Conservation (phyloP, 2,113 vertebrate genomes). For the Bubalus kerabau region DNA sequence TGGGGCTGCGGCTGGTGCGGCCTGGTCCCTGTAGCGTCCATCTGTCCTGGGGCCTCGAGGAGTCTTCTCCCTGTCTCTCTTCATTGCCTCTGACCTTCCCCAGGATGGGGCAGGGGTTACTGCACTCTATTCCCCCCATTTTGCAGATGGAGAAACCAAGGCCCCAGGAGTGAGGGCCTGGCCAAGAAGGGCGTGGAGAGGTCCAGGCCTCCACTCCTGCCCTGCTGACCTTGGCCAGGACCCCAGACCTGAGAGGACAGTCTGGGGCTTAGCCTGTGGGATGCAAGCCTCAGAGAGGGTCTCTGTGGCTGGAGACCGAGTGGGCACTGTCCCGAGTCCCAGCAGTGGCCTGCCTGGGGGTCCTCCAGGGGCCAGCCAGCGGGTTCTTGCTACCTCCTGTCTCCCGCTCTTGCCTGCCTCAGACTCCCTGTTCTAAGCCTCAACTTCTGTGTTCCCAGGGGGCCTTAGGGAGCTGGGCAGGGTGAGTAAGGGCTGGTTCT, state of each 20-base stretch:
- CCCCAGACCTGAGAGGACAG: not conserved
- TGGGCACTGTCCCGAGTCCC: not conserved
- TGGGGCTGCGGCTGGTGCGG: not conserved
- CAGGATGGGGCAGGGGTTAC: not conserved
- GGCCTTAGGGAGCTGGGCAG: not conserved
- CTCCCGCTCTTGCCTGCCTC: not conserved
- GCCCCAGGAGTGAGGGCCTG: not conserved
- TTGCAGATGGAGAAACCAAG: not conserved
- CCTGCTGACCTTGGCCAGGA: not conserved
- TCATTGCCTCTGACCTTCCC: not conserved
- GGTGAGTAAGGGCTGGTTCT: not conserved
- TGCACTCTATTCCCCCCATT: not conserved
- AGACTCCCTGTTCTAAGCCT: not conserved
- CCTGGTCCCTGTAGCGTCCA: rapidly evolving
- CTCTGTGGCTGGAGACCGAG: not conserved
- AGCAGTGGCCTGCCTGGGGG: not conserved
- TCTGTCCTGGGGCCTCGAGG: not conserved
- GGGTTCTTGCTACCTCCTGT: not conserved
- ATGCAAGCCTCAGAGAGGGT: not conserved
- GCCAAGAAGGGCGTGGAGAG: no score
- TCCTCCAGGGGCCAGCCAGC: not conserved
- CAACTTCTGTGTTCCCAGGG: not conserved
- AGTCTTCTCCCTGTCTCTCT: not conserved
- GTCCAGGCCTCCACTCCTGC: not conserved
- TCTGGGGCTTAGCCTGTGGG: no score